These are phyloP conservation scores for Drosophila orosa DNA, from an alignment of 1,140 invertebrate species.

Conservation along the genomic window DNA sequence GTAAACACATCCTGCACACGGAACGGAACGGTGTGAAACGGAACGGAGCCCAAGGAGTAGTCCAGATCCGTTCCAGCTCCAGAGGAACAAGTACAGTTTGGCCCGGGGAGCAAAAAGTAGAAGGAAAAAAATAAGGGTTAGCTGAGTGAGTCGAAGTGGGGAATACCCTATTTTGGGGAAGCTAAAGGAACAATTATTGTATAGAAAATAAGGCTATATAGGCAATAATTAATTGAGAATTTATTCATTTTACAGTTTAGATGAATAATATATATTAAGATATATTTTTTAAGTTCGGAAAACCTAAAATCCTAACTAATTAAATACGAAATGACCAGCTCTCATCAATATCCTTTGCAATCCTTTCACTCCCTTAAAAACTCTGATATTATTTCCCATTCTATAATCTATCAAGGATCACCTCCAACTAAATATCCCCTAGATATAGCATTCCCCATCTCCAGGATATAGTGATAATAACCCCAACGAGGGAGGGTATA, in stretches of 20 bases:
- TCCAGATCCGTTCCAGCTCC: constrained; percentile 55
- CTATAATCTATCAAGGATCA: background rate
- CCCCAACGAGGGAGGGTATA: constrained; percentile 18
- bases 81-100: constrained; percentile 40
- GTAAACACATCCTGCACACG: constrained; percentile 82
- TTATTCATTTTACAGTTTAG: background rate
- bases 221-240: background rate
- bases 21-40: constrained; percentile 40
- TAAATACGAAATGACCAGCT: background rate
- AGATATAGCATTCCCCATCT: constrained; percentile 1
- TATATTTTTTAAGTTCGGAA: background rate
- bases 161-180: background rate
- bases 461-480: background rate
- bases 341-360: background rate
- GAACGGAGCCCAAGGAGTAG: constrained; percentile 24
- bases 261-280: fast-evolving
- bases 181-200: background rate
- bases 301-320: background rate
- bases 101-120: constrained; percentile 10
- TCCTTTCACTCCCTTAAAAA: background rate
- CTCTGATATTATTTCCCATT: too few relatives aligned
- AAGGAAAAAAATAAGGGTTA: constrained; percentile 21
- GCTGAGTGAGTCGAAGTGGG: background rate
- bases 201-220: background rate
- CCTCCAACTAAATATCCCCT: background rate